Evolutionary conservation across 1,140 invertebrate species (phyloP).

Genomic region (Meloidogyne chitwoodi): DNA sequence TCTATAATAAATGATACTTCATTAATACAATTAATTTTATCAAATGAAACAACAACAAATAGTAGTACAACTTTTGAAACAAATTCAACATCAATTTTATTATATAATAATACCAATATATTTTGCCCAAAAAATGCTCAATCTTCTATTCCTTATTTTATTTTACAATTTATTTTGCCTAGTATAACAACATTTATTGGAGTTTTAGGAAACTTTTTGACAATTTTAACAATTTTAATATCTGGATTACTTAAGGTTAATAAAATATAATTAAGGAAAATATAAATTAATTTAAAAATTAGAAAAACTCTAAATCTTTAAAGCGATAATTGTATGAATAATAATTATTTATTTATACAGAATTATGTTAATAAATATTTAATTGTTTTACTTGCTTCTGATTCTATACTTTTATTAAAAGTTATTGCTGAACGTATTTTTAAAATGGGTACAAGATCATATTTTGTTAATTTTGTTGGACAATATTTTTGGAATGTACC

Average conservation of each 20-base stretch:
- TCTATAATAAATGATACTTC: too few species aligned
- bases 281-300: too few species aligned
- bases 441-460: background rate
- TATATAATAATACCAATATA: background rate
- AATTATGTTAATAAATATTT: constrained; percentile 18
- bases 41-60: too few species aligned
- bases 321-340: too few species aligned
- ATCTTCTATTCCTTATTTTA: background rate
- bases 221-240: constrained; percentile 12
- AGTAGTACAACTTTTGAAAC: background rate
- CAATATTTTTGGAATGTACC: constrained; percentile 10
- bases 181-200: background rate
- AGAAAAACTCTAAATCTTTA: too few species aligned
- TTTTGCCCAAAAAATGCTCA: background rate
- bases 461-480: background rate
- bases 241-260: constrained; percentile 13
- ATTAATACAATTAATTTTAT: too few species aligned
- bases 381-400: constrained; percentile 7
- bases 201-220: background rate
- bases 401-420: constrained; percentile 8
- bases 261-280: background rate
- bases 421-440: constrained; percentile 1
- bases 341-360: too few species aligned
- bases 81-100: background rate
- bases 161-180: background rate